Conservation (phyloP, 2,888 invertebrate genomes). For the Linhomoeus sp. region DNA sequence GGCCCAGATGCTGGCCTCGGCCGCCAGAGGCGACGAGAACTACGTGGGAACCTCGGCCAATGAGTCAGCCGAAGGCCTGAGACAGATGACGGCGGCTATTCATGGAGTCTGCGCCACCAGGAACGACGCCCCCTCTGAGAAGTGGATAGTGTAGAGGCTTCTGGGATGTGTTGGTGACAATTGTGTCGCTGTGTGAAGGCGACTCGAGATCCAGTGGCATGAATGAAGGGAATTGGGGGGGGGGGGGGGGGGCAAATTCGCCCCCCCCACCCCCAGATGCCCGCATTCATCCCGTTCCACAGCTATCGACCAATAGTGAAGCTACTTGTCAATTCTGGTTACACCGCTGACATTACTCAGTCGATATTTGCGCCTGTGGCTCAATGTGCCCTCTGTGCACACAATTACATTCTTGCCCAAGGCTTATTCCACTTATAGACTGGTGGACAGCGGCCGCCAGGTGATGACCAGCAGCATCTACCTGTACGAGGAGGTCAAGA, state of each 20-base stretch:
- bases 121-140: slow-evolving; percentile 33
- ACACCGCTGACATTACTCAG: no score
- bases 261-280: no score
- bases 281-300: no score
- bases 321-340: no score
- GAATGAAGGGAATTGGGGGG: no score
- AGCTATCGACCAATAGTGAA: no score
- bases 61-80: slow-evolving; percentile 54
- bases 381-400: neutral
- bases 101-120: slow-evolving; percentile 55
- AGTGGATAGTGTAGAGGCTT: neutral
- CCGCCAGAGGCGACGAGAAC: slow-evolving; percentile 55
- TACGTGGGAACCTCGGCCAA: slow-evolving; percentile 51
- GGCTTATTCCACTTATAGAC: slow-evolving; percentile 12
- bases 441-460: slow-evolving; percentile 45
- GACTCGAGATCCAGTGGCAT: no score
- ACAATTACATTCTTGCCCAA: neutral
- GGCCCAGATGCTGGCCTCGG: slow-evolving; percentile 64
- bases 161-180: neutral
- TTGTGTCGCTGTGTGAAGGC: no score
- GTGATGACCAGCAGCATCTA: slow-evolving; percentile 55
- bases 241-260: no score
- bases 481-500: slow-evolving; percentile 59
- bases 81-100: slow-evolving; percentile 50
- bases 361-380: no score